A percentile compares a stretch with the other conserved stretches of the same genome.
These are phyloP conservation scores for Syngnathus scovelli DNA, from an alignment of 2,113 vertebrate species.

Conservation along the genomic window DNA sequence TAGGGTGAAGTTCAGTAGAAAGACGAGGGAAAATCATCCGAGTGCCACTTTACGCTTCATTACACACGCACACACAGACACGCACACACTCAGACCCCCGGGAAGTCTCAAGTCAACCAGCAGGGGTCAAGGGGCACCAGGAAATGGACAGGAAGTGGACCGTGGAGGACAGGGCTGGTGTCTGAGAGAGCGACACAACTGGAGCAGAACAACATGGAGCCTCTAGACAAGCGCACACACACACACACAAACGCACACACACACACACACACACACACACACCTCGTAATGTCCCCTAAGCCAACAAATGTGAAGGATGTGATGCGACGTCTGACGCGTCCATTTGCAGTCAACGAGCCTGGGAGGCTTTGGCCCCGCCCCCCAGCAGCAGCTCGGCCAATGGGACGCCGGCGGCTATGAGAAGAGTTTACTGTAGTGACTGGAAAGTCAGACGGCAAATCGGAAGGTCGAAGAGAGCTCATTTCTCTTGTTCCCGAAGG, in stretches of 20 bases:
- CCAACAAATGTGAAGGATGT: slow-evolving; percentile 23
- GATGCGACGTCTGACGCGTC: slow-evolving; percentile 49
- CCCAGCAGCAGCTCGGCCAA: slow-evolving; percentile 5
- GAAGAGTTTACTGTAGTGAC: background rate
- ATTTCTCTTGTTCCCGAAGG: background rate
- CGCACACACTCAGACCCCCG: slow-evolving; percentile 17
- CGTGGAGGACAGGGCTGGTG: slow-evolving; percentile 50
- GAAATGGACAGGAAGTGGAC: slow-evolving; percentile 60
- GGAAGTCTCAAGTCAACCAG: slow-evolving; percentile 41
- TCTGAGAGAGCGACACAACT: slow-evolving; percentile 53
- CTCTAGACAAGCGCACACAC: slow-evolving; percentile 39
- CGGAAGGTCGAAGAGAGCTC: background rate
- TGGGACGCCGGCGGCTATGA: slow-evolving; percentile 5
- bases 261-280: slow-evolving; percentile 20
- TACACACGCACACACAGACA: slow-evolving; percentile 14
- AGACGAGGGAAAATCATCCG: slow-evolving; percentile 3
- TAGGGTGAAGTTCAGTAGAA: background rate
- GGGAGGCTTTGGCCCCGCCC: slow-evolving; percentile 10
- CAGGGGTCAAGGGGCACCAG: slow-evolving; percentile 52
- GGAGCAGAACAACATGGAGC: slow-evolving; percentile 66
- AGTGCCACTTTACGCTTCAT: slow-evolving; percentile 14
- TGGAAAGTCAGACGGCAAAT: background rate
- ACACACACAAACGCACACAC: slow-evolving; percentile 30
- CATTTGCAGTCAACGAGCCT: slow-evolving; percentile 39
- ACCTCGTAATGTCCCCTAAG: background rate